Conservation (phyloP, 2,888 invertebrate genomes). For the Temnothorax rugatulus region DNA sequence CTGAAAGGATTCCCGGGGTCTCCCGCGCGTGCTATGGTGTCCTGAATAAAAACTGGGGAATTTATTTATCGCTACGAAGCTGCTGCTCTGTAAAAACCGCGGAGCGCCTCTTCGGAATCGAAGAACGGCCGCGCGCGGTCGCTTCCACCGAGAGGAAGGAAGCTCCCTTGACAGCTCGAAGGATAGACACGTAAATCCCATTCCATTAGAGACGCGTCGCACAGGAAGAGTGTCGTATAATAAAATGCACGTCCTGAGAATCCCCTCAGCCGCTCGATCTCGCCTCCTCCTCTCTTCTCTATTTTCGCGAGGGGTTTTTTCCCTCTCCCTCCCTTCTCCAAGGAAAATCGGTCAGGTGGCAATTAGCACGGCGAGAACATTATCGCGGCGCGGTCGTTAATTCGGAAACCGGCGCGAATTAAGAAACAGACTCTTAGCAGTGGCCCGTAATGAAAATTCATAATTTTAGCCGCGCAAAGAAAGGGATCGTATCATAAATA, state of each 20-base stretch:
- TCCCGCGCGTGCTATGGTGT: slow-evolving; percentile 31
- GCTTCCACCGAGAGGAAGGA: slow-evolving; percentile 39
- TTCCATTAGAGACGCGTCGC: slow-evolving; percentile 67
- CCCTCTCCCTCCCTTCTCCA: not conserved
- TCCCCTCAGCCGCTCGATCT: slow-evolving; percentile 50
- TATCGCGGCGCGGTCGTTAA: slow-evolving; percentile 57
- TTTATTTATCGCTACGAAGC: slow-evolving; percentile 72
- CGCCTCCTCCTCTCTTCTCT: not conserved
- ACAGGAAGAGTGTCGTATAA: slow-evolving; percentile 50
- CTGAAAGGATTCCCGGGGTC: slow-evolving; percentile 30
- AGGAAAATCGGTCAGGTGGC: slow-evolving; percentile 16
- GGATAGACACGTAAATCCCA: slow-evolving; percentile 76
- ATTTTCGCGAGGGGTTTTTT: not conserved
- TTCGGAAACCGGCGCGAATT: slow-evolving; percentile 58
- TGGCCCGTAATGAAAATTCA: slow-evolving; percentile 68
- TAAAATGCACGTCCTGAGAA: slow-evolving; percentile 54
- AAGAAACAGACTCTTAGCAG: slow-evolving; percentile 66
- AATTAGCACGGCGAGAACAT: slow-evolving; percentile 41
- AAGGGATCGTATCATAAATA: slow-evolving; percentile 66
- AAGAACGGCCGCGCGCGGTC: slow-evolving; percentile 59
- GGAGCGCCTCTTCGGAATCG: slow-evolving; percentile 66
- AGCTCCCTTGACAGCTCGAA: slow-evolving; percentile 70
- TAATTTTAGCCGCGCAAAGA: slow-evolving; percentile 47
- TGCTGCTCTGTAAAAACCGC: slow-evolving; percentile 59
- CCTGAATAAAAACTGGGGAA: slow-evolving; percentile 63